These are phyloP conservation scores for Eulithis prunata DNA, from an alignment of 2,888 invertebrate genomes.

Conservation along the genomic window DNA sequence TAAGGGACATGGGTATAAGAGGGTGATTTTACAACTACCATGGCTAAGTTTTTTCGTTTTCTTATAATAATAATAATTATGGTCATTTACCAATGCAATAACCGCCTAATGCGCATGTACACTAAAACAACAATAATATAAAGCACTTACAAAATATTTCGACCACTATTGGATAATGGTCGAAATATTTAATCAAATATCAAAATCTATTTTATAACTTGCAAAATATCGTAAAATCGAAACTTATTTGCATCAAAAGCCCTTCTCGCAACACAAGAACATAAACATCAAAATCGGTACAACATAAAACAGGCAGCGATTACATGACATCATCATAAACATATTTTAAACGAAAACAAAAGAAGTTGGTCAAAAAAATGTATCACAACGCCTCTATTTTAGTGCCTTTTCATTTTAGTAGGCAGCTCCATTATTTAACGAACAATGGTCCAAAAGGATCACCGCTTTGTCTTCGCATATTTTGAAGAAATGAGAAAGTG, in stretches of 20 bases:
- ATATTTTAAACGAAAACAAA: slow-evolving; percentile 42
- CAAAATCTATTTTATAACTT: slow-evolving; percentile 1
- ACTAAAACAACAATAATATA: too few relatives aligned
- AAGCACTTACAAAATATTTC: background rate
- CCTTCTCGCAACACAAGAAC: slow-evolving; percentile 21
- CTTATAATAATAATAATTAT: too few relatives aligned
- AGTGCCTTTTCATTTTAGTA: slow-evolving; percentile 12
- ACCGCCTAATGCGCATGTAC: too few relatives aligned
- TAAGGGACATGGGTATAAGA: too few relatives aligned
- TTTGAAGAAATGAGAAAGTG: slow-evolving; percentile 70
- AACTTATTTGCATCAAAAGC: slow-evolving; percentile 3
- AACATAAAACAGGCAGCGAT: slow-evolving; percentile 33
- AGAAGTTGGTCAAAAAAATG: slow-evolving; percentile 40
- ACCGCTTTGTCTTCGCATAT: slow-evolving; percentile 40
- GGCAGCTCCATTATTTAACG: slow-evolving; percentile 25
- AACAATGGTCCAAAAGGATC: slow-evolving; percentile 43
- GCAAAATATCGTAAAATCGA: background rate
- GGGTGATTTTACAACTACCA: too few relatives aligned
- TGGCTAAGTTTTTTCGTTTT: too few relatives aligned
- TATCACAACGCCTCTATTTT: slow-evolving; percentile 31
- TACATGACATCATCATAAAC: slow-evolving; percentile 43
- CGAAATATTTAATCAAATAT: background rate
- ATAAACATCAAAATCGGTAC: slow-evolving; percentile 15
- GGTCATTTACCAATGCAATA: too few relatives aligned
- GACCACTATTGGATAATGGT: too few relatives aligned